These are phyloP conservation scores for Parasteatoda lunata DNA, from an alignment of 2,888 invertebrate species.

Conservation along the genomic window DNA sequence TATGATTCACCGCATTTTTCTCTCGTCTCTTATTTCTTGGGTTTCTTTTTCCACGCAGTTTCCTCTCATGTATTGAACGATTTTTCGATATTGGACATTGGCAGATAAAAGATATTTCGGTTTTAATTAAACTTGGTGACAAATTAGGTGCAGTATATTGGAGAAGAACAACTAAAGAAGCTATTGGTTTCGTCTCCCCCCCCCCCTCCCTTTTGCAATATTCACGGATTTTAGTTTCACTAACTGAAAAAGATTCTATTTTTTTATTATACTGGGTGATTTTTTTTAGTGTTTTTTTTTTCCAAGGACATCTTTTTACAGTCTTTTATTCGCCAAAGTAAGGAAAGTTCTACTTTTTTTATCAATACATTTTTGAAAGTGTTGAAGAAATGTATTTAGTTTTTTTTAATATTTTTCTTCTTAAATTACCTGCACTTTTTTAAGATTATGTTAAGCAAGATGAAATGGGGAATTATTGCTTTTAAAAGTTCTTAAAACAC, in stretches of 20 bases:
- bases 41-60: constrained; percentile 33
- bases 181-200: constrained; percentile 19
- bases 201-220: constrained; percentile 10
- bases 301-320: no score
- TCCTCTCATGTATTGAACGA: constrained; percentile 53
- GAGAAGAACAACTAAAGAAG: constrained; percentile 40
- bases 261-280: neutral
- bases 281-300: constrained; percentile 1
- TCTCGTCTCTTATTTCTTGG: constrained; percentile 46
- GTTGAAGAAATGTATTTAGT: no score
- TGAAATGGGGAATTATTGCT: no score
- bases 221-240: constrained; percentile 7
- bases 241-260: neutral
- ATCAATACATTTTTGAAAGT: no score
- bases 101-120: constrained; percentile 62
- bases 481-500: no score
- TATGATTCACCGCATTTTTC: neutral
- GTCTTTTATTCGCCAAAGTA: no score
- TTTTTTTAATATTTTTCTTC: no score
- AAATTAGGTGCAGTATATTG: constrained; percentile 57
- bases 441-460: no score
- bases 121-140: constrained; percentile 68
- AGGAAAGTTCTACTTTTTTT: no score
- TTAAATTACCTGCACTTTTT: no score
- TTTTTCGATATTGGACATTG: constrained; percentile 65